Base-by-base conservation (phyloP, 2,113 vertebrate genomes). In the Laticauda colubrina region DNA sequence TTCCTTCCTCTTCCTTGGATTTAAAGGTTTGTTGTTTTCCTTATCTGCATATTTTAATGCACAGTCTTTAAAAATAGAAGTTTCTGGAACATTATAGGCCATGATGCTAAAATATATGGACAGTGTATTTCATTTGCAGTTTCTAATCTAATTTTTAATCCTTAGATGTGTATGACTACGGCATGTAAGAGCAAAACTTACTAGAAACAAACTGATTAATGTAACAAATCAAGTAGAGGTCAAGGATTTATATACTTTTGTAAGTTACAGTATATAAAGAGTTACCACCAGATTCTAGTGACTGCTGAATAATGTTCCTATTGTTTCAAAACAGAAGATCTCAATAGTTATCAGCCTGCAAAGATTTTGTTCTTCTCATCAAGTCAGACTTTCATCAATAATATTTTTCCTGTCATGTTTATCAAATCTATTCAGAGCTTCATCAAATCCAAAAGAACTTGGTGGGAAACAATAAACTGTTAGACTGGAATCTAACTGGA, bases 401-500 rank as follows among this genome's bases (percentile, higher is more conserved):
- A 93, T 92, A 21, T 1, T 69, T 92, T 43, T 94, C 64, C 61
- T 90, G 51, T 92, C 92, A 87, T 89, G 64, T 94, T 95, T 93
- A 89, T 53, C 1, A 0, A 61, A 92, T 2, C 34, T 39, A 85
- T 43, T 93, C 85, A 92, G 43, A 89, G 94, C 54, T 91, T 95
- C 93, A 95, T 93, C 90, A 89, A 95, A 94, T 88, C 89, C 56
- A 94, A 93, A 95, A 87, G 24, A 89, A 89, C 57, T 93, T 90
- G 23, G 93, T 91, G 90, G 5, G 88, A 93, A 95, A 88, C 53
- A 95, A 96, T 95, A 96, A 97, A 96, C 93, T 93, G 91, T 94
- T 95, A 95, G 89, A 95, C 24, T 92, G 89, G 95, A 96, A 95
- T 94, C 94, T 96, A 95, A 94, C 93, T 90, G 89, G 94, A 51